Evolutionary conservation across 2,888 invertebrate species (phyloP), one percentile per base, ranked within the genome.

Genomic region (Scotopteryx bipunctaria): DNA sequence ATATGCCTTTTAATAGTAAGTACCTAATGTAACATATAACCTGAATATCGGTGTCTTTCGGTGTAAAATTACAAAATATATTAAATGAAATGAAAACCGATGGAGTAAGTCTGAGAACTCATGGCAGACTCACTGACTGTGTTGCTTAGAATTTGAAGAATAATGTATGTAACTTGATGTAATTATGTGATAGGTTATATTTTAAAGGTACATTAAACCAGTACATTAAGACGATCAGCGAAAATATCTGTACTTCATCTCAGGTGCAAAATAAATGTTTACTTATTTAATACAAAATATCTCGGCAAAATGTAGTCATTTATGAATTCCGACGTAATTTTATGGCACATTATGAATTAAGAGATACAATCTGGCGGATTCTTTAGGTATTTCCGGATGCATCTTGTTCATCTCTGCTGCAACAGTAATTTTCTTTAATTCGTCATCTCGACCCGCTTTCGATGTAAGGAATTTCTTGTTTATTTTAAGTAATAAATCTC

Each of bases 401-500:
- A 51, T 56, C 48, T 55, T 36, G 32, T 35, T 44, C 55, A 57
- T 59, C 42, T 59, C 43, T 52, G 55, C 15, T 54, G 47, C 48
- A 43, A 53, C 46, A 32, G 55, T 56, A 48, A 62, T 59, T 59
- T 62, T 57, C 41, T 55, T 53, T 52, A 56, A 59, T 58, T 55
- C 55, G 56, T 62, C 59, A 59, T 59, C 45, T 45, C 40, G 54
- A 56, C 62, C 59, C 23, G 47, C 62, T 62, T 62, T 62, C 59
- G 33, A 46, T 16, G 25, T 8, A 9, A 41, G 17, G 51, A 50
- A 50, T 55, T 44, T 41, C n/a, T 23, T 31, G 33, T 45, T 51
- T 46, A 36, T 41, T 38, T 38, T 27, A 13, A 3, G 16, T 13
- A 27, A 29, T 38, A 27, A 27, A 27, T 38, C 25, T 38, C 11